Evolutionary conservation across 2,797 vertebrate genomes (phyloP).

Genomic region (Eutrigla gurnardus): DNA sequence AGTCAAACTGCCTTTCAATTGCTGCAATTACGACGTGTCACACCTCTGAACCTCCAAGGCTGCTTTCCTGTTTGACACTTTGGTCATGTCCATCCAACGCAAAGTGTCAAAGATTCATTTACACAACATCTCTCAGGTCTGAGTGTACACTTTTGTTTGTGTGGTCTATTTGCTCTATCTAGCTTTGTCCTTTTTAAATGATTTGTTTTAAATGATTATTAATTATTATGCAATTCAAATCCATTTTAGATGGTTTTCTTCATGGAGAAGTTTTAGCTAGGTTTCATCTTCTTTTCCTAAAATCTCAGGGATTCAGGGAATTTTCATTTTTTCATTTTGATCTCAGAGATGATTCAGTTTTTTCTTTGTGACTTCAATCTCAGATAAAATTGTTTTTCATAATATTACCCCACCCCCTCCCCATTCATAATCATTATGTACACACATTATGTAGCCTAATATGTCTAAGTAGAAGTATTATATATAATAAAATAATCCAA

Average conservation of each 20-base stretch:
- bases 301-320: not conserved
- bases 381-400: not conserved
- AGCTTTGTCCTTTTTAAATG: not conserved
- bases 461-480: not conserved
- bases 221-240: too few species aligned
- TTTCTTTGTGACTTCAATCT: too few species aligned
- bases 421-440: too few species aligned
- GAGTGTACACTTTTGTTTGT: not conserved
- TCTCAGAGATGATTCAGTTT: too few species aligned
- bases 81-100: not conserved
- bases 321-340: too few species aligned
- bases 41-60: conserved; percentile 27
- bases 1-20: conserved; percentile 25
- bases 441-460: too few species aligned
- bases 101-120: not conserved
- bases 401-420: not conserved
- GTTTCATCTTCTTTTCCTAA: too few species aligned
- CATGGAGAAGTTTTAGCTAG: too few species aligned
- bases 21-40: conserved; percentile 28
- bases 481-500: not conserved
- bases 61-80: conserved; percentile 36
- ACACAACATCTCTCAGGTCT: not conserved
- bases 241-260: too few species aligned
- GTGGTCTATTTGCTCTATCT: too few species aligned
- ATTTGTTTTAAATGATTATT: not conserved